These are phyloP conservation scores for Scaptomyza montana DNA, from an alignment of 1,140 invertebrate genomes.

Conservation along the genomic window DNA sequence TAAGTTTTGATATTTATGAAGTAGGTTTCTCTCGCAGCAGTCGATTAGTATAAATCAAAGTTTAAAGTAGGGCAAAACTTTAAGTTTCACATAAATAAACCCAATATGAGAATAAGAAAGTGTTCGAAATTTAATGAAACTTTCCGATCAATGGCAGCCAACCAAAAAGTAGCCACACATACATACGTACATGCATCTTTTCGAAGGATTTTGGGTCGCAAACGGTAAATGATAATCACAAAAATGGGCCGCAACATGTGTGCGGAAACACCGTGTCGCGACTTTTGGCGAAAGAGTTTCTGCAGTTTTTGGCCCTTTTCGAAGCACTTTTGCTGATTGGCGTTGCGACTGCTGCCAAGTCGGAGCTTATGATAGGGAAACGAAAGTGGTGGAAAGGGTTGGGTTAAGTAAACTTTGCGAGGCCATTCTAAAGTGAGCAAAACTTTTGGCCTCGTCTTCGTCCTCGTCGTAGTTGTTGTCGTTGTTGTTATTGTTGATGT, in stretches of 20 bases:
- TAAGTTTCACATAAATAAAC: conserved; percentile 58
- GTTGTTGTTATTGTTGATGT: conserved; percentile 7
- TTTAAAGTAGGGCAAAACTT: conserved; percentile 51
- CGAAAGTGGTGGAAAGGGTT: too few species aligned
- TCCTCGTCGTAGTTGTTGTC: conserved; percentile 5
- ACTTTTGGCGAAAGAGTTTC: conserved; percentile 76
- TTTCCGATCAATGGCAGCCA: conserved; percentile 51
- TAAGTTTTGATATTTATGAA: too few species aligned
- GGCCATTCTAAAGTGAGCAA: conserved; percentile 51
- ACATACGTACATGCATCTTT: background rate
- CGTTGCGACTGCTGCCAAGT: conserved; percentile 22
- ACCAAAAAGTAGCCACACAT: background rate
- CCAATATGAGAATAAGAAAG: conserved; percentile 10
- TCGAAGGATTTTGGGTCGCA: conserved; percentile 12
- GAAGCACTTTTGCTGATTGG: conserved; percentile 70
- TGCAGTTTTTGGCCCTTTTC: conserved; percentile 44
- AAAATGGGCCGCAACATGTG: conserved; percentile 78
- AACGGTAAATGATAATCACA: conserved; percentile 79
- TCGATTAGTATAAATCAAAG: conserved; percentile 30
- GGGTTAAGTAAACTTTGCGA: conserved; percentile 5
- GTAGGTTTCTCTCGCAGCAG: background rate
- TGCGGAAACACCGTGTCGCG: conserved; percentile 76
- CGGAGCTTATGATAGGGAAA: conserved; percentile 9
- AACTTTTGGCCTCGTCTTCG: conserved; percentile 61
- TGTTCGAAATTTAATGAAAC: conserved; percentile 15